Evolutionary conservation across 2,888 invertebrate species (phyloP), one percentile per base, ranked within the genome.

Genomic region (Merodon equestris): DNA sequence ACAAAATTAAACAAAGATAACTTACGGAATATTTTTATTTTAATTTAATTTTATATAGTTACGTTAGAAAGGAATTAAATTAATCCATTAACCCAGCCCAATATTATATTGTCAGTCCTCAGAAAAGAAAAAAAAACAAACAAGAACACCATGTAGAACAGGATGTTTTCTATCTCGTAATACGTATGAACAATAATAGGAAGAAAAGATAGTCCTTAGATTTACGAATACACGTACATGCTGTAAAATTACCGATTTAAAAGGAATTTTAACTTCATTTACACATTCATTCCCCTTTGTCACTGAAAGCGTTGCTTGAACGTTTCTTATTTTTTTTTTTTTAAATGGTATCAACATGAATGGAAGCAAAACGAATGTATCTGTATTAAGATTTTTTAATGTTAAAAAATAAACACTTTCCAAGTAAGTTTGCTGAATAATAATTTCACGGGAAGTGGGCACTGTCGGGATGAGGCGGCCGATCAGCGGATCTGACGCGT

Each of bases 71-170:
- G 53, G 51, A 73, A 73, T 73, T 73, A 77, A 67, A 67, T 67
- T 77, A n/a, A n/a, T n/a, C n/a, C n/a, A n/a, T n/a, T n/a, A n/a
- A 73, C 77, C 77, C 77, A 77, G 77, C 73, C 73, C 73, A 74
- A 68, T 17, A 58, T 47, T 67, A 68, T 63, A 47, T 47, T 63
- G n/a, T n/a, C 57, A 60, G 67, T 77, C 73, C 72, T 72, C 61
- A 67, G 67, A 67, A 73, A 48, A 40, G 10, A 72, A 18, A 57
- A n/a, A n/a, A n/a, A n/a, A n/a, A n/a, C n/a, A n/a, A n/a, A n/a
- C n/a, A n/a, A 56, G 45, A 44, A 50, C 40, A 71, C 27, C 10
- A 38, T 12, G 38, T 51, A 53, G 7, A 27, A 27, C 27, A 27
- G 27, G 27, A 2, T 7, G 7, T 27, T 56, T 57, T 36, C 42